Percentiles rank a stretch among this genome's conserved stretches.
Evolutionary conservation across 2,113 vertebrate species (phyloP).

Genomic region (Colinus virginianus): DNA sequence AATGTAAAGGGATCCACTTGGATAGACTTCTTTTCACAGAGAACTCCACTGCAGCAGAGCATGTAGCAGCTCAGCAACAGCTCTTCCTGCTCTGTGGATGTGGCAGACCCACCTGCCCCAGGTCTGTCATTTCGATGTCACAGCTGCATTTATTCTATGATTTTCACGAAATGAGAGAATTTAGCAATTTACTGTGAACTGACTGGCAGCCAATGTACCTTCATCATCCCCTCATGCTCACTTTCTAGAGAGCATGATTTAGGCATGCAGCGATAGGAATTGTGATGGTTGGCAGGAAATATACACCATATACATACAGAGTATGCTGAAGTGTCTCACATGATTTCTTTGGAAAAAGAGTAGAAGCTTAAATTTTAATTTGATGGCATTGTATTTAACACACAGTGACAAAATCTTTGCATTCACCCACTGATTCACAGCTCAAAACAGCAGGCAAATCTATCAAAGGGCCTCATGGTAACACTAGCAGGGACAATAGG

Average conservation of each 20-base stretch:
- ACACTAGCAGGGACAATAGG: not conserved
- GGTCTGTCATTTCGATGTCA: not conserved
- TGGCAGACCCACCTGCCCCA: not conserved
- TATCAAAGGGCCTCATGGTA: not conserved
- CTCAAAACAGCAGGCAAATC: not conserved
- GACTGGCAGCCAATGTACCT: not conserved
- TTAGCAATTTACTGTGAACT: not conserved
- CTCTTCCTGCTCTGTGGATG: not conserved
- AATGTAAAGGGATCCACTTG: not conserved
- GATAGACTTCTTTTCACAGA: not conserved
- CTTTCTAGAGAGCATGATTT: not conserved
- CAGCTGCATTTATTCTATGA: not conserved
- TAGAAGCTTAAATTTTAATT: conserved; percentile 40
- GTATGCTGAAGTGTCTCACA: not conserved
- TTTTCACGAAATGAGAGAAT: not conserved
- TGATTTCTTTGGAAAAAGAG: not conserved
- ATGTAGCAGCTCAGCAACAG: accelerated
- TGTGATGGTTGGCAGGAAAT: not conserved
- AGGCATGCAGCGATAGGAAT: not conserved
- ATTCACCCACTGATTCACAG: not conserved
- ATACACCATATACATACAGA: not conserved
- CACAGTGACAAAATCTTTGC: not conserved
- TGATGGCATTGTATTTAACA: conserved; percentile 8
- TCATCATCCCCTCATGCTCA: not conserved
- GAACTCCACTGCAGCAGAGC: not conserved